These are phyloP conservation scores for Sapajus apella DNA, from an alignment of 2,113 vertebrate genomes.

Conservation along the genomic window DNA sequence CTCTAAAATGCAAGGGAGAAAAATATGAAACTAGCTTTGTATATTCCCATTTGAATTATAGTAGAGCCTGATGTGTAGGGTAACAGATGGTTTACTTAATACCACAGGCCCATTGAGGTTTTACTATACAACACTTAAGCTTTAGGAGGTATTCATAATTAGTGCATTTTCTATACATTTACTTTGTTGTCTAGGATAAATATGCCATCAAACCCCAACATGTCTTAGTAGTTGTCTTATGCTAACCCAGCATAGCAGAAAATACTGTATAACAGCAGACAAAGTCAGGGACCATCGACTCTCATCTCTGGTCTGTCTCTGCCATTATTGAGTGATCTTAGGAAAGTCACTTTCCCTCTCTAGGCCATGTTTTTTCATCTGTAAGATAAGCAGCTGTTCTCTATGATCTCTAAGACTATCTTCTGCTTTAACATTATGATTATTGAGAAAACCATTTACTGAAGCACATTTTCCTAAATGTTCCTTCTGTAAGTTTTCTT, in stretches of 20 bases:
- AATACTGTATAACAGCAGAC: neutral
- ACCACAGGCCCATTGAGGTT: neutral
- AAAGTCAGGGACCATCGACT: neutral
- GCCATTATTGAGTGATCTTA: neutral
- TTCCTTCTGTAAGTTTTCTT: slow-evolving; percentile 15
- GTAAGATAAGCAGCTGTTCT: neutral
- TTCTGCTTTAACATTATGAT: neutral
- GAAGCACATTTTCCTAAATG: slow-evolving; percentile 30
- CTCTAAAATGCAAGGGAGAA: neutral
- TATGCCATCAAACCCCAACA: neutral
- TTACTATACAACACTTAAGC: neutral
- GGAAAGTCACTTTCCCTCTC: neutral
- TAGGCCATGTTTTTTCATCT: neutral
- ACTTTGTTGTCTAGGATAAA: neutral
- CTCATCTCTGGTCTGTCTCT: neutral
- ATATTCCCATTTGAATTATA: neutral
- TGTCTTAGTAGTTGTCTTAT: neutral
- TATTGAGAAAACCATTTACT: slow-evolving; percentile 25
- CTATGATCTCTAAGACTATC: neutral
- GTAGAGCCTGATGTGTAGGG: neutral
- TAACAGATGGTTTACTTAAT: neutral
- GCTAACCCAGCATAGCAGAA: neutral
- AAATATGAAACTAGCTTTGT: neutral
- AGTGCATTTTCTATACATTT: neutral
- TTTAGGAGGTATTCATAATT: neutral